Conservation (phyloP, 2,888 invertebrate genomes). For the Morpho achilles region DNA sequence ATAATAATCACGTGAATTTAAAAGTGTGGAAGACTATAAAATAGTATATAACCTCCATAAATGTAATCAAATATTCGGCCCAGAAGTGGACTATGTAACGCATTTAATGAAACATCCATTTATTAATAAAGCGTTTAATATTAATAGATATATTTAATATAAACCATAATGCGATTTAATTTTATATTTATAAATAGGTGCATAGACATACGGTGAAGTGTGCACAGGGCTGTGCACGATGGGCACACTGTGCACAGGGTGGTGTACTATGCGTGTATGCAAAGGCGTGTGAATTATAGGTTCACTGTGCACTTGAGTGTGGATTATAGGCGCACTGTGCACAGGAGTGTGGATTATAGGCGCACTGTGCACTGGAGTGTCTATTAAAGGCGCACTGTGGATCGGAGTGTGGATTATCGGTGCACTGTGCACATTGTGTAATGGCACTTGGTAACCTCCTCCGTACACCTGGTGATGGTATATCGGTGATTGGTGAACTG, state of each 20-base stretch:
- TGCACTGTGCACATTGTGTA: slow-evolving; percentile 6
- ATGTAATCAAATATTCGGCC: too few relatives aligned
- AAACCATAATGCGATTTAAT: slow-evolving; percentile 45
- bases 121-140: background rate
- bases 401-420: background rate
- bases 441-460: background rate
- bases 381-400: background rate
- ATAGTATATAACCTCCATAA: too few relatives aligned
- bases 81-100: too few relatives aligned
- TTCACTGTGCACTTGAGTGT: slow-evolving; percentile 12
- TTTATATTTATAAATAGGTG: slow-evolving; percentile 44
- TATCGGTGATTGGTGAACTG: slow-evolving; percentile 22
- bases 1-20: too few relatives aligned
- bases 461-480: slow-evolving; percentile 3
- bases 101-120: slow-evolving; percentile 1
- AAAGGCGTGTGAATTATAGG: slow-evolving; percentile 37
- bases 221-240: slow-evolving; percentile 39
- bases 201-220: slow-evolving; percentile 23
- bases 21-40: too few relatives aligned
- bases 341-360: slow-evolving; percentile 3
- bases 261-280: slow-evolving; percentile 6
- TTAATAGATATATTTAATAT: slow-evolving; percentile 2
- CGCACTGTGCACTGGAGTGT: slow-evolving; percentile 1
- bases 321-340: background rate
- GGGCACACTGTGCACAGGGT: slow-evolving; percentile 34